Conservation (phyloP, 2,797 vertebrate species). For the Megaceryle alcyon region DNA sequence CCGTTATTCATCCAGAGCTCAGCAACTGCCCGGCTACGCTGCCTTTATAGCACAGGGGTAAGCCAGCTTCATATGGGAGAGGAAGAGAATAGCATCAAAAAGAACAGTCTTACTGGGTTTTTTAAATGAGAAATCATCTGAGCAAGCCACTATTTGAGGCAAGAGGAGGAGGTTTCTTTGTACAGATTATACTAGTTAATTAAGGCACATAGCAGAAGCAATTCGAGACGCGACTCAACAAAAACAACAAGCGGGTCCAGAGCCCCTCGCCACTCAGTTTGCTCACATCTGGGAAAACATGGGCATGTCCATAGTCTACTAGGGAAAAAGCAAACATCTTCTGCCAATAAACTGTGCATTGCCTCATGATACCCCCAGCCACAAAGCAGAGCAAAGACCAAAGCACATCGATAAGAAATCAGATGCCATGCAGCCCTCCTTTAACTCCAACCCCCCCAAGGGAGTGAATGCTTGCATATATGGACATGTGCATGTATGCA, state of each 20-base stretch:
- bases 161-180: neutral
- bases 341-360: neutral
- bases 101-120: neutral
- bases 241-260: neutral
- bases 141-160: neutral
- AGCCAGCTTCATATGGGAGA: neutral
- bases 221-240: neutral
- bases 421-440: neutral
- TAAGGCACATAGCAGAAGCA: neutral
- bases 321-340: neutral
- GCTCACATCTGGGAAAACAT: neutral
- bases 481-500: neutral
- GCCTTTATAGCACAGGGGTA: neutral
- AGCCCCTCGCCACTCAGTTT: rapidly evolving
- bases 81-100: conserved; percentile 19
- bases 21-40: rapidly evolving
- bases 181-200: neutral
- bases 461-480: neutral
- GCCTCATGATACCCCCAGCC: rapidly evolving
- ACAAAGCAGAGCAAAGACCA: neutral
- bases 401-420: rapidly evolving
- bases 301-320: rapidly evolving
- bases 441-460: neutral
- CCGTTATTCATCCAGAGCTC: neutral
- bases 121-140: neutral